Conservation (phyloP, 2,888 invertebrate species). For the Loripinus fragilis region DNA sequence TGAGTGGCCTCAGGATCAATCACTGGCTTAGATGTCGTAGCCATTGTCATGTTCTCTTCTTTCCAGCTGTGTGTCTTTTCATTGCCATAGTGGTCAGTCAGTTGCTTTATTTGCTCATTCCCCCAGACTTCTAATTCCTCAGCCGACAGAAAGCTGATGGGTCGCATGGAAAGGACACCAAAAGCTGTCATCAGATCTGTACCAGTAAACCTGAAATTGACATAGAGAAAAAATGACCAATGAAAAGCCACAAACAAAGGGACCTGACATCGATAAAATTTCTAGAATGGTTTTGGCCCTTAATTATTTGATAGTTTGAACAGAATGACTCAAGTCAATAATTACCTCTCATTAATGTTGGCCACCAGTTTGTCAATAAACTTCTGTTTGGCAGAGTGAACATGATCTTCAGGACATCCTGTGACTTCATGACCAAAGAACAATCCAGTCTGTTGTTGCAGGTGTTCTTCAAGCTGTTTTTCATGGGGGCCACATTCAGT, state of each 20-base stretch:
- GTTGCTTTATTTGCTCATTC: conserved; percentile 5
- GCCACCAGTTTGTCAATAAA: conserved; percentile 16
- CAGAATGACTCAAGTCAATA: no score
- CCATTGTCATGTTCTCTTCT: neutral
- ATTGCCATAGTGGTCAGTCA: conserved; percentile 13
- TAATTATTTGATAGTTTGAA: no score
- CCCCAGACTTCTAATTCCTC: conserved; percentile 12
- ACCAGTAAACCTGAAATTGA: conserved; percentile 32
- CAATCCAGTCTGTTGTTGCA: neutral
- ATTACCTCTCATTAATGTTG: conserved; percentile 20
- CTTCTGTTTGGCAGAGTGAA: conserved; percentile 4
- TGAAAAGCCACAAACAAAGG: no score
- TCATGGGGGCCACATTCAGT: conserved; percentile 7
- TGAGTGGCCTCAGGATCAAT: conserved; percentile 17
- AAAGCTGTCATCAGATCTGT: conserved; percentile 29
- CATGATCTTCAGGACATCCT: conserved; percentile 3
- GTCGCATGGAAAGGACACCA: conserved; percentile 18
- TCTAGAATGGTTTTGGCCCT: no score
- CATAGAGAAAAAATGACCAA: neutral
- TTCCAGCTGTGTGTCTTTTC: neutral
- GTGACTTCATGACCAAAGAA: conserved; percentile 16
- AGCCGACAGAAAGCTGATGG: conserved; percentile 3
- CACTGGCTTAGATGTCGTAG: conserved; percentile 15
- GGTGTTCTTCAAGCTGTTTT: conserved; percentile 21
- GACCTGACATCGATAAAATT: no score